These are phyloP conservation scores for Pseudochromis fuscus DNA, from an alignment of 2,797 vertebrate species.

Conservation along the genomic window DNA sequence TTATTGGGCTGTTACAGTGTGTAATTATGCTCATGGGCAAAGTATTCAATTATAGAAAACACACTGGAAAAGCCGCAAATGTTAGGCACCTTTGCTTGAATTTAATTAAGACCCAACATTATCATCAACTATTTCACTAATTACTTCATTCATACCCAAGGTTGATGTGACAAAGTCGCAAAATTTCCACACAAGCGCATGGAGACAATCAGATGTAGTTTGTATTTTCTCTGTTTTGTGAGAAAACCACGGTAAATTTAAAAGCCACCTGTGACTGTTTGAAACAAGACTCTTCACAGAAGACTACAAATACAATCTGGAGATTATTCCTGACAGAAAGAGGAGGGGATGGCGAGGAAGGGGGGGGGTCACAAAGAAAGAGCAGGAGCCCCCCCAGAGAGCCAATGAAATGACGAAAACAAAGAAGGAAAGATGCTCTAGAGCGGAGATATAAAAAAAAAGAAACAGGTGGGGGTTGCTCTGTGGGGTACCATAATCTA, in stretches of 20 bases:
- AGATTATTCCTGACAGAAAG: slow-evolving; percentile 38
- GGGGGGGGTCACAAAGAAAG: background rate
- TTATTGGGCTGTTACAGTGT: background rate
- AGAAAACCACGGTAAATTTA: background rate
- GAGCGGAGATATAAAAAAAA: slow-evolving; percentile 44
- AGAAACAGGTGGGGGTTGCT: slow-evolving; percentile 66
- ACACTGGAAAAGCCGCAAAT: background rate
- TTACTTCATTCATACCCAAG: no score
- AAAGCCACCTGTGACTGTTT: background rate
- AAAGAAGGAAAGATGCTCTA: slow-evolving; percentile 30
- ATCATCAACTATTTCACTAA: no score
- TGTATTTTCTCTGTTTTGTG: background rate
- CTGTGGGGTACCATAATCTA: slow-evolving; percentile 73
- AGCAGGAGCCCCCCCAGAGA: slow-evolving; percentile 23
- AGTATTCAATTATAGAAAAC: background rate
- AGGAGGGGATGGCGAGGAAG: background rate
- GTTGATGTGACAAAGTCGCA: no score
- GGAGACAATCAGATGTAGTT: background rate
- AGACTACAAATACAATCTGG: slow-evolving; percentile 43
- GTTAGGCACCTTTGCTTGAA: no score
- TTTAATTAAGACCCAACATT: background rate
- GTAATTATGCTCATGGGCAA: background rate
- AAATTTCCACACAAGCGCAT: no score
- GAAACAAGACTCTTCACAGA: slow-evolving; percentile 34
- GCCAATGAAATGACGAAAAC: background rate